These are phyloP conservation scores for Cheirogaleus medius DNA, from an alignment of 2,113 vertebrate species.

Conservation along the genomic window DNA sequence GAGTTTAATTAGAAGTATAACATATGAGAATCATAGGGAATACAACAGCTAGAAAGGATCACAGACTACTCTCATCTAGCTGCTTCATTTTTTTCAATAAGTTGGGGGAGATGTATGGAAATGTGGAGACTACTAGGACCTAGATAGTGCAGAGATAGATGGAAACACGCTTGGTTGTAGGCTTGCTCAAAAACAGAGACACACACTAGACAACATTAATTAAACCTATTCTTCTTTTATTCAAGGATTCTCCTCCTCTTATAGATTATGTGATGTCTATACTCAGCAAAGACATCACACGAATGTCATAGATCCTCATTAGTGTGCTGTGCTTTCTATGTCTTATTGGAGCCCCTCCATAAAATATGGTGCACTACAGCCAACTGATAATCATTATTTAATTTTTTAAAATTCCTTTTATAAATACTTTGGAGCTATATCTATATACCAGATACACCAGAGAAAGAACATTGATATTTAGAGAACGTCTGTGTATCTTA, in stretches of 20 bases:
- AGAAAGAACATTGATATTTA: neutral
- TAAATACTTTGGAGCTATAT: neutral
- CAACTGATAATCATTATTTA: neutral
- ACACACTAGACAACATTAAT: neutral
- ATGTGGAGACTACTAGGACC: neutral
- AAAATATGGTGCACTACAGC: neutral
- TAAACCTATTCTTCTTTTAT: neutral
- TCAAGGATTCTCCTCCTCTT: neutral
- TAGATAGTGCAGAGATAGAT: neutral
- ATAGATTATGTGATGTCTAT: neutral
- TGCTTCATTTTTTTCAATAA: conserved; percentile 1
- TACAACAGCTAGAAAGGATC: conserved; percentile 36
- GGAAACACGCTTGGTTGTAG: neutral
- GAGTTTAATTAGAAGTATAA: conserved; percentile 73
- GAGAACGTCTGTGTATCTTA: neutral
- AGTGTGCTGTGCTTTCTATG: neutral
- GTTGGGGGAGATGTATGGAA: neutral
- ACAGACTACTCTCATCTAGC: neutral
- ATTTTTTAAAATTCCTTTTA: neutral
- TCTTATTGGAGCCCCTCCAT: neutral
- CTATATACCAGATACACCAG: neutral
- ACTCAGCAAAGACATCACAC: neutral
- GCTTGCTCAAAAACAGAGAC: neutral
- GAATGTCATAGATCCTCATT: neutral
- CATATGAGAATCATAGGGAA: conserved; percentile 69